phyloP scores from a whole-genome alignment of 2,113 vertebrate species.

The Rhinopomastus cyanomelas region DNA sequence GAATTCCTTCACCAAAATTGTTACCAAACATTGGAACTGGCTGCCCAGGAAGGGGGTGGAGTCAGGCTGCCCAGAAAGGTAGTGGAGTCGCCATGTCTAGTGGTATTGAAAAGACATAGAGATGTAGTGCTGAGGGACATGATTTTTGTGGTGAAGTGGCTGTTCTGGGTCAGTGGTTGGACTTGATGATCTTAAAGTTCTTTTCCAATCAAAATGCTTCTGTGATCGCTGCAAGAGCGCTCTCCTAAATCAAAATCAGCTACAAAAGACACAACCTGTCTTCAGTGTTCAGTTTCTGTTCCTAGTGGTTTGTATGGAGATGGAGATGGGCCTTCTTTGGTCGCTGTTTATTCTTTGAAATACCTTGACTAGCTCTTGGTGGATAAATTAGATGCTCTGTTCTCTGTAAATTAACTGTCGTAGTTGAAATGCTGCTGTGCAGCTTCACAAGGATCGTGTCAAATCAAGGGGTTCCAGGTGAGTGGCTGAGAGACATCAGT shows the following conservation, averaged over 20 bases:
- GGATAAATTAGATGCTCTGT: neutral
- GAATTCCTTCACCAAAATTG: too few species aligned
- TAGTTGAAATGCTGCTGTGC: neutral
- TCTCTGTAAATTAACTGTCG: neutral
- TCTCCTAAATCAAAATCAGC: neutral
- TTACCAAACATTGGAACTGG: too few species aligned
- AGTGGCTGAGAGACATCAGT: neutral
- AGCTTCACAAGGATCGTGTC: neutral
- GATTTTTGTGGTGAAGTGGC: too few species aligned
- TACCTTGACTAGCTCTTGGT: neutral
- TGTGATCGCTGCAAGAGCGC: neutral
- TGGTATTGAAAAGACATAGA: too few species aligned
- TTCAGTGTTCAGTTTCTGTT: neutral
- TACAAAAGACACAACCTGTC: neutral
- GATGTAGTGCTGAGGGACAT: too few species aligned
- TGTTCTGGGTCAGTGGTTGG: too few species aligned
- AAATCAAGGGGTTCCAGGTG: neutral
- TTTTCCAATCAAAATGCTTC: too few species aligned
- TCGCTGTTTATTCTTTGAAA: neutral
- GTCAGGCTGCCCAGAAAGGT: too few species aligned
- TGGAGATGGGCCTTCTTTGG: neutral
- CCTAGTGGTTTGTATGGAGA: neutral
- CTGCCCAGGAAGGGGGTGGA: too few species aligned
- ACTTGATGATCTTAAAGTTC: too few species aligned
- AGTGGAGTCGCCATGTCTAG: too few species aligned